Evolutionary conservation across 2,797 vertebrate genomes (phyloP).

Genomic region (Esox lucius): DNA sequence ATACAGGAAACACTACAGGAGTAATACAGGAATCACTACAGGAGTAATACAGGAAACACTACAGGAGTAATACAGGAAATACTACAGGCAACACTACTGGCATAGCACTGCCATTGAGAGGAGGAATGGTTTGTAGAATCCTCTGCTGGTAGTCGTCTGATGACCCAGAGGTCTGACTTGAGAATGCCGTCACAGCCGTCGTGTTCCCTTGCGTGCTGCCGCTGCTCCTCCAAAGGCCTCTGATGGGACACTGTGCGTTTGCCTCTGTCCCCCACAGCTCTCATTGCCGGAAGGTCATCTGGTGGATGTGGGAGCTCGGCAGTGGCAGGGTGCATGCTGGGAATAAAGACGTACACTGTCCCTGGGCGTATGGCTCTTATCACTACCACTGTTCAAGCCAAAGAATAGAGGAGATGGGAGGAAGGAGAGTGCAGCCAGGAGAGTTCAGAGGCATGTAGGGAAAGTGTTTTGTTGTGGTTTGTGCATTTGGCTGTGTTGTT

Average conservation of each 20-base stretch:
- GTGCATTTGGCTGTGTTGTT: slow-evolving; percentile 33
- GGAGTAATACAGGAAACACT: too few species aligned
- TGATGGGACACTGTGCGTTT: slow-evolving; percentile 40
- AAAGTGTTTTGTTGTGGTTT: slow-evolving; percentile 29
- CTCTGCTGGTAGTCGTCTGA: slow-evolving; percentile 45
- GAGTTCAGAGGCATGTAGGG: slow-evolving; percentile 32
- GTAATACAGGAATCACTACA: too few species aligned
- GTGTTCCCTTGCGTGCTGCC: background rate
- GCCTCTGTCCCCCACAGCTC: slow-evolving; percentile 27
- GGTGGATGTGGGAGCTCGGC: slow-evolving; percentile 31
- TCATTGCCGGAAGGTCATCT: slow-evolving; percentile 56
- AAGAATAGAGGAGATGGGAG: slow-evolving; percentile 25
- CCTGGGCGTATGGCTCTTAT: slow-evolving; percentile 13
- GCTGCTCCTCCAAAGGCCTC: slow-evolving; percentile 37
- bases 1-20: too few species aligned
- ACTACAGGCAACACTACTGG: too few species aligned
- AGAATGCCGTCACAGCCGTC: slow-evolving; percentile 37
- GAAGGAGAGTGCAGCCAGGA: slow-evolving; percentile 20
- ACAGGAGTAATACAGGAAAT: too few species aligned
- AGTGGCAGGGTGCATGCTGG: slow-evolving; percentile 27
- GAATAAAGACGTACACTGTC: slow-evolving; percentile 14
- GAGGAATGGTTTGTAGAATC: slow-evolving; percentile 4
- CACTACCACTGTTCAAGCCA: slow-evolving; percentile 25
- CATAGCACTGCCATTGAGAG: too few species aligned
- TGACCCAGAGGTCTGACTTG: slow-evolving; percentile 48